These are phyloP conservation scores for Polyergus mexicanus DNA, from an alignment of 1,140 invertebrate species.

Conservation along the genomic window DNA sequence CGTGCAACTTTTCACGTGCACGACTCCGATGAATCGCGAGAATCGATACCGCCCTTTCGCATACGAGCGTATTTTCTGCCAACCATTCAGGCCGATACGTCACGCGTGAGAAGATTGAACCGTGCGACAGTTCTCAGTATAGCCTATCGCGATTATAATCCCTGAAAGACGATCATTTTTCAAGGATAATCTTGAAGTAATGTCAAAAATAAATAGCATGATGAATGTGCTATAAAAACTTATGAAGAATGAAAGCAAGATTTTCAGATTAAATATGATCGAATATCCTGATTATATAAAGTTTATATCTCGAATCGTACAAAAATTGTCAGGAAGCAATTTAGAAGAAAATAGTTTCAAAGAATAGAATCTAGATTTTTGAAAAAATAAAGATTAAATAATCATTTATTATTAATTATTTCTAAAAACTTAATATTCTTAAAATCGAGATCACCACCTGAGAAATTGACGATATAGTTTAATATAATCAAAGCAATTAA, in stretches of 20 bases:
- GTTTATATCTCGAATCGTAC: not conserved
- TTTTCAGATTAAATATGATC: not conserved
- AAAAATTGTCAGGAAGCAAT: not conserved
- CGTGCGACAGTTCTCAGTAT: constrained; percentile 27
- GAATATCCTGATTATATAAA: not conserved
- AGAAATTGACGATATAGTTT: constrained; percentile 20
- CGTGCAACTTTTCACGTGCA: constrained; percentile 62
- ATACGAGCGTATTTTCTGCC: constrained; percentile 29
- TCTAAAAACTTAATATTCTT: not conserved
- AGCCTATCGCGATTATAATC: constrained; percentile 19
- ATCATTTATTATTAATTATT: not conserved
- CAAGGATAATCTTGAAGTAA: not conserved
- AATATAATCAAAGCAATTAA: constrained; percentile 29
- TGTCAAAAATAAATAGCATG: not conserved
- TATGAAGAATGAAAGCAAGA: not conserved
- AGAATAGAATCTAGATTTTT: not conserved
- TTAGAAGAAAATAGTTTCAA: not conserved
- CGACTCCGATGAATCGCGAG: constrained; percentile 49
- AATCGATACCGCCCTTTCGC: constrained; percentile 68
- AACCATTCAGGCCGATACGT: constrained; percentile 22
- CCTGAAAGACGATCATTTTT: not conserved
- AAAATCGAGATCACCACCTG: not conserved
- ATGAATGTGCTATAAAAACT: too few species aligned
- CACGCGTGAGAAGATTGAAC: constrained; percentile 26
- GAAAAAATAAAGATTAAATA: not conserved